Percentiles rank a stretch among this genome's conserved stretches.
Conservation (phyloP, 2,888 invertebrate genomes). For the Meiosimyza platycephala region DNA sequence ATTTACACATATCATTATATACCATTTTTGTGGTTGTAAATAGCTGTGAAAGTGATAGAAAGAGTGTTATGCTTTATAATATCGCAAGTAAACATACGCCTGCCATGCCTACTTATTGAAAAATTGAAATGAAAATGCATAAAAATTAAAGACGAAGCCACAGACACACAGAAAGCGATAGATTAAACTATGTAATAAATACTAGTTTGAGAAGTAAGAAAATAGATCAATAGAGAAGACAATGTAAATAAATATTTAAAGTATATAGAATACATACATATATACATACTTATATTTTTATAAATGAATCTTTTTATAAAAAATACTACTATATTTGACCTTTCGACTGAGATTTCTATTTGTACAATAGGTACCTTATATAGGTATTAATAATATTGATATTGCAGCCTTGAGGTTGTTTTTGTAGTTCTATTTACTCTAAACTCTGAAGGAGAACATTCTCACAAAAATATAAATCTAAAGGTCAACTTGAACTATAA, state of each 20-base stretch:
- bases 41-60: background rate
- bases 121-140: constrained; percentile 43
- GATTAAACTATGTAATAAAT: constrained; percentile 3
- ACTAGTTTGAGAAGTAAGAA: background rate
- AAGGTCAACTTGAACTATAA: no score
- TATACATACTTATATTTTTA: no score
- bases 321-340: background rate
- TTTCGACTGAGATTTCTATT: no score
- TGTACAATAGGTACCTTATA: no score
- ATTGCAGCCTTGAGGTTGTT: no score
- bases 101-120: constrained; percentile 42
- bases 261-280: background rate
- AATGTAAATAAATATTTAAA: background rate
- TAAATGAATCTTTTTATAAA: no score
- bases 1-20: background rate
- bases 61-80: background rate
- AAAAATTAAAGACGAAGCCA: constrained; percentile 32
- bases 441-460: no score
- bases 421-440: no score
- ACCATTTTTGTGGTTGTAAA: background rate
- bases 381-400: no score
- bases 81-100: background rate
- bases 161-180: constrained; percentile 17
- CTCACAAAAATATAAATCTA: no score
- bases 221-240: constrained; percentile 1